Evolutionary conservation across 2,113 vertebrate genomes (phyloP).

Genomic region (Sander lucioperca): DNA sequence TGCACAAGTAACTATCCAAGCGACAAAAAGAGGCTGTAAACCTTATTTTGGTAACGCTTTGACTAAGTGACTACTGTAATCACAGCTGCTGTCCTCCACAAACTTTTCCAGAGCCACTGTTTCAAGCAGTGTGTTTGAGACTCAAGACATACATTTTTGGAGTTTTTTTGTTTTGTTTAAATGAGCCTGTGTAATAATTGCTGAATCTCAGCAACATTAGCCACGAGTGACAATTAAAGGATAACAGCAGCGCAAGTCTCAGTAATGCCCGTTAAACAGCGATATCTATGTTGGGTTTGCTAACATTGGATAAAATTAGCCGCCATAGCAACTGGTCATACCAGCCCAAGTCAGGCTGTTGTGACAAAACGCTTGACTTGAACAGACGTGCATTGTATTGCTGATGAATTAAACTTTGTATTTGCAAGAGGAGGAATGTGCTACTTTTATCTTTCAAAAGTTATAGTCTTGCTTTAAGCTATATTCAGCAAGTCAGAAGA

Average conservation of each 20-base stretch:
- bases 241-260: not conserved
- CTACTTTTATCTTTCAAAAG: slow-evolving; percentile 6
- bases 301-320: not conserved
- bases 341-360: not conserved
- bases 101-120: not conserved
- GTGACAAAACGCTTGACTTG: not conserved
- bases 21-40: not conserved
- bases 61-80: no score
- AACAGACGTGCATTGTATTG: not conserved
- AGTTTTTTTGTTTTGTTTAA: not conserved
- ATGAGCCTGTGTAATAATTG: not conserved
- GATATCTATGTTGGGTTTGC: not conserved
- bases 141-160: not conserved
- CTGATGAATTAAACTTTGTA: not conserved
- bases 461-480: not conserved
- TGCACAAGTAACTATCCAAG: not conserved
- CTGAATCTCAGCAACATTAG: not conserved
- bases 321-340: not conserved
- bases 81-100: not conserved
- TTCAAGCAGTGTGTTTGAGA: not conserved
- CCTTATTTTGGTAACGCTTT: not conserved
- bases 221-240: not conserved
- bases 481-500: not conserved
- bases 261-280: not conserved
- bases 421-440: not conserved